Evolutionary conservation across 2,888 invertebrate species (phyloP).

Genomic region (Elegia similella): DNA sequence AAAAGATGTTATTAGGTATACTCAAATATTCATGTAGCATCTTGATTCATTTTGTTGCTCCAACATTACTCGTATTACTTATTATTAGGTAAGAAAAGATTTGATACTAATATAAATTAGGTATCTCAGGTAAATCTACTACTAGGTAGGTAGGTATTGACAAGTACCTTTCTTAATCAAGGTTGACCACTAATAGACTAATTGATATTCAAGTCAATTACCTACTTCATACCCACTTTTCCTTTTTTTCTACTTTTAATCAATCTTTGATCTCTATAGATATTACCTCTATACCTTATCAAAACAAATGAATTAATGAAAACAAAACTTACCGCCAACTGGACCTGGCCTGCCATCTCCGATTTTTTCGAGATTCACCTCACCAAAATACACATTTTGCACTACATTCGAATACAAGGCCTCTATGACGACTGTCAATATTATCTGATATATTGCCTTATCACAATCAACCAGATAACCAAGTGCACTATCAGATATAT

Average conservation of each 20-base stretch:
- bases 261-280: too few relatives aligned
- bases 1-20: too few relatives aligned
- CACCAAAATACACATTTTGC: constrained; percentile 34
- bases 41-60: too few relatives aligned
- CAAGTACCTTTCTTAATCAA: not conserved
- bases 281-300: too few relatives aligned
- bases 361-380: constrained; percentile 51
- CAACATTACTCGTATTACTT: too few relatives aligned
- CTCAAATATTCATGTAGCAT: too few relatives aligned
- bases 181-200: not conserved
- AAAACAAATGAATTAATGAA: not conserved
- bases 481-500: constrained; percentile 46
- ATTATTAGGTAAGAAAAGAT: too few relatives aligned
- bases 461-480: constrained; percentile 51
- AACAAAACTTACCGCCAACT: constrained; percentile 59
- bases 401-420: constrained; percentile 40
- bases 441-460: constrained; percentile 41
- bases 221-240: too few relatives aligned
- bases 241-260: too few relatives aligned
- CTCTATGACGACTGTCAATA: constrained; percentile 32
- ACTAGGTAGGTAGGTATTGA: not conserved
- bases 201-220: not conserved
- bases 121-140: not conserved
- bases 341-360: constrained; percentile 61
- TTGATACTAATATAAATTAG: too few relatives aligned